Evolutionary conservation across 2,888 invertebrate species (phyloP).

Genomic region (Eupelmus urozonus): DNA sequence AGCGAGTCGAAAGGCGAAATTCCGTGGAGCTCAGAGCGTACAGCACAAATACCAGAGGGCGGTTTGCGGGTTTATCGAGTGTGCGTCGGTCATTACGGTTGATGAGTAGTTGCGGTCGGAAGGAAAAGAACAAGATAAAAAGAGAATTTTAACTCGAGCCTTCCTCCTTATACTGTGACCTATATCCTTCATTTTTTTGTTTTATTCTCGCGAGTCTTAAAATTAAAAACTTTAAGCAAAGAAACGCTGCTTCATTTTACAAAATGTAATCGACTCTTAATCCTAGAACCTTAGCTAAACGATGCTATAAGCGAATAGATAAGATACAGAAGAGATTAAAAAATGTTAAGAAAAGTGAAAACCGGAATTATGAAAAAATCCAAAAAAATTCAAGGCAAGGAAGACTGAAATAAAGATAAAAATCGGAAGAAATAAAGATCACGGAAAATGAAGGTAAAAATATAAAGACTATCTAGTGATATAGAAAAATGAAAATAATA

Average conservation of each 20-base stretch:
- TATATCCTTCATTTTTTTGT: background rate
- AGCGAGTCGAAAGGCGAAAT: constrained; percentile 21
- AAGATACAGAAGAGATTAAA: background rate
- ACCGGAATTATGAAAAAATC: background rate
- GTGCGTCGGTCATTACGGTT: constrained; percentile 43
- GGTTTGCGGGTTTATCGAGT: constrained; percentile 47
- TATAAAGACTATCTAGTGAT: too few species aligned
- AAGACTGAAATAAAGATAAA: background rate
- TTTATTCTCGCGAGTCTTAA: background rate
- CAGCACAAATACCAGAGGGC: background rate
- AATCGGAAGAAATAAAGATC: background rate
- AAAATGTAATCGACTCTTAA: constrained; percentile 57
- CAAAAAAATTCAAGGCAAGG: background rate
- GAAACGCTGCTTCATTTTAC: constrained; percentile 6
- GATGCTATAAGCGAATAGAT: constrained; percentile 28
- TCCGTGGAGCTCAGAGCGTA: background rate
- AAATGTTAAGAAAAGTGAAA: background rate
- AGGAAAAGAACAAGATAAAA: background rate
- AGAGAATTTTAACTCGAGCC: constrained; percentile 28
- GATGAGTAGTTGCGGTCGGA: constrained; percentile 35
- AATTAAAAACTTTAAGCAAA: constrained; percentile 41
- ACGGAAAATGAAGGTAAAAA: background rate
- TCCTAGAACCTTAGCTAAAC: constrained; percentile 30
- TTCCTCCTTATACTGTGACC: background rate
- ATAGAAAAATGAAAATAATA: too few species aligned